Percentiles rank a stretch among this genome's conserved stretches.
Conservation (phyloP, 92 coral and sea anemone genomes). For the Epizoanthus illoricatus region DNA sequence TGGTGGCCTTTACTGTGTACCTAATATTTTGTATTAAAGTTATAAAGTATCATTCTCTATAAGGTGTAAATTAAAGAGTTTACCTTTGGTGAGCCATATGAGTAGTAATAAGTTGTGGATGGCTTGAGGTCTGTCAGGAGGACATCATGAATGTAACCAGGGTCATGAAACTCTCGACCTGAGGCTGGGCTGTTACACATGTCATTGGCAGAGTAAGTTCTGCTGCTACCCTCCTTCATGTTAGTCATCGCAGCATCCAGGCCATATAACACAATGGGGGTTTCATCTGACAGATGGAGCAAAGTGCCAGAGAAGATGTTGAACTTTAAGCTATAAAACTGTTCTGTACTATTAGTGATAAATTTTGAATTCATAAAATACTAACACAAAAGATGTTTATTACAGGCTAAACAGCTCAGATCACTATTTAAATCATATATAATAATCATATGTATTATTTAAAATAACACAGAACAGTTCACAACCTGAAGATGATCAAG, state of each 20-base stretch:
- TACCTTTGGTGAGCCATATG: conserved; percentile 84
- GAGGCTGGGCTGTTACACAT: conserved; percentile 76
- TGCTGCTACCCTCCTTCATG: conserved; percentile 28
- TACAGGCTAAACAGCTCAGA: too few species aligned
- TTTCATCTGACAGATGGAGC: conserved; percentile 15
- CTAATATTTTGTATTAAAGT: too few species aligned
- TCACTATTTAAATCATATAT: too few species aligned
- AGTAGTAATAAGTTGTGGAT: conserved; percentile 70
- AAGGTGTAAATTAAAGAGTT: not conserved
- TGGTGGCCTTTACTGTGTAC: too few species aligned
- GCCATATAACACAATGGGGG: conserved; percentile 27
- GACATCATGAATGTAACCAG: conserved; percentile 90
- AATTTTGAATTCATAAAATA: too few species aligned
- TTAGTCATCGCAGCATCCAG: not conserved
- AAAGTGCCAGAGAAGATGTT: too few species aligned
- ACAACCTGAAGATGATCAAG: too few species aligned
- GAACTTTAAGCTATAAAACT: not conserved
- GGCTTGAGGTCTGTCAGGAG: conserved; percentile 74
- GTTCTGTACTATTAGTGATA: not conserved
- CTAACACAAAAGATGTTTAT: too few species aligned
- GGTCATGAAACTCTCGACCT: conserved; percentile 66
- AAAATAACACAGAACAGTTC: too few species aligned
- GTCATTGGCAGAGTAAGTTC: conserved; percentile 73
- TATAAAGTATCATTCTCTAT: not conserved
- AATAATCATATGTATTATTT: too few species aligned